These are phyloP conservation scores for Gobionotothen gibberifrons DNA, from an alignment of 2,797 vertebrate genomes.

Conservation along the genomic window DNA sequence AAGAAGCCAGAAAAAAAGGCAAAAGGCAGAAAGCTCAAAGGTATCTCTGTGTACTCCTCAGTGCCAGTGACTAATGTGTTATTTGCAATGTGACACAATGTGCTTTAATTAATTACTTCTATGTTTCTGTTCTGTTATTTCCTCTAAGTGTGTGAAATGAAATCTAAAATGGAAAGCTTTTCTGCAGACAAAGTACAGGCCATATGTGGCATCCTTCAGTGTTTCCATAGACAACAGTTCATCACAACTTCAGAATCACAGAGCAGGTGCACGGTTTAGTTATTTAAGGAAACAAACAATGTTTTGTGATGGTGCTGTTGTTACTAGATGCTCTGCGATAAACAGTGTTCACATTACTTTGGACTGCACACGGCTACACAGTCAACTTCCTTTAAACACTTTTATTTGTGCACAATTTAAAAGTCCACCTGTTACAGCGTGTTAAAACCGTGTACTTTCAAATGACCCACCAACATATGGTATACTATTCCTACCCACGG, in stretches of 20 bases:
- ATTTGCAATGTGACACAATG: constrained; percentile 25
- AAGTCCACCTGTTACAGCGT: constrained; percentile 7
- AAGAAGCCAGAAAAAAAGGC: constrained; percentile 29
- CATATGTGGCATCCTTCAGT: neutral
- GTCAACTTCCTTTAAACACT: constrained; percentile 2
- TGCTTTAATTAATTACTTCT: constrained; percentile 22
- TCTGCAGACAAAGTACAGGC: neutral
- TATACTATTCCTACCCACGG: neutral
- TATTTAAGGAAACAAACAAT: neutral
- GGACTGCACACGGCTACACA: neutral
- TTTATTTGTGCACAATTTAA: neutral
- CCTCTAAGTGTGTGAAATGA: neutral
- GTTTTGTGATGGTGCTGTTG: neutral
- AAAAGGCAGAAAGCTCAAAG: constrained; percentile 9
- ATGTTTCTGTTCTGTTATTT: constrained; percentile 18
- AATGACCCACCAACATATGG: constrained; percentile 16
- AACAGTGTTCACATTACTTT: neutral
- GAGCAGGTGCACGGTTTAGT: neutral
- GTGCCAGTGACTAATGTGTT: constrained; percentile 12
- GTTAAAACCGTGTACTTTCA: constrained; percentile 14
- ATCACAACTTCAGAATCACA: neutral
- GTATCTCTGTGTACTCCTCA: constrained; percentile 35
- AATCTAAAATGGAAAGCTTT: neutral
- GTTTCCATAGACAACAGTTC: constrained; percentile 2
- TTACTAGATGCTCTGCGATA: neutral